Evolutionary conservation across 1,140 invertebrate species (phyloP), one percentile per base, ranked within the genome.

Genomic region (Pogonomyrmex barbatus): DNA sequence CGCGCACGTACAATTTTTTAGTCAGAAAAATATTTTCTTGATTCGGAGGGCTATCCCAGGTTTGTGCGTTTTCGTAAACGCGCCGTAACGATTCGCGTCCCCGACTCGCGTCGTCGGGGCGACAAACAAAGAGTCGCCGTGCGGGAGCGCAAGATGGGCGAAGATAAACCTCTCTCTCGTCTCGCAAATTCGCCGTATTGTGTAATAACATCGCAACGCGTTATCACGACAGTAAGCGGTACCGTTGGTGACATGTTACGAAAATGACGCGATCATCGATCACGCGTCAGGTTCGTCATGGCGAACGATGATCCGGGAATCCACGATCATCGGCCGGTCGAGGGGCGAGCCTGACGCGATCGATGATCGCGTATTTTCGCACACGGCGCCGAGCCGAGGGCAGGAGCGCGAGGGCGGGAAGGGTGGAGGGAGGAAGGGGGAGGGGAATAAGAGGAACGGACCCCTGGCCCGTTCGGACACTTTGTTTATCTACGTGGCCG

Each of bases 401-500:
- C 24, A 24, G 17, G 50, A n/a, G 30, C 12, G 39, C 8, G 65
- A 4, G 54, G 52, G n/a, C 24, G 2, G n/a, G 17, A 14, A 58
- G 0, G 12, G 5, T 0, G 70, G 6, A 4, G 42, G 50, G 56
- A n/a, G 30, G 78, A 3, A 6, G 6, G 36, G n/a, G 12, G 4
- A 14, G 33, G 30, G 24, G 42, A 36, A 33, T 4, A 8, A 12
- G 30, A 54, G 71, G 4, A 42, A 54, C 50, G 71, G 63, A 75
- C 39, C 47, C 52, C 60, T 54, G 17, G 9, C 39, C 85, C 36
- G 70, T 17, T 60, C 54, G 45, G 73, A 87, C 39, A 88, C 79
- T 87, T 86, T 87, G 90, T 91, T 85, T 39, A 71, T 60, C 63
- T 67, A 50, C 47, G 79, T 89, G 75, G 91, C 85, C 42, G 85